Percentiles rank a stretch among this genome's conserved stretches.
phyloP scores from a whole-genome alignment of 2,113 vertebrate genomes.

The Amphilophus citrinellus region DNA sequence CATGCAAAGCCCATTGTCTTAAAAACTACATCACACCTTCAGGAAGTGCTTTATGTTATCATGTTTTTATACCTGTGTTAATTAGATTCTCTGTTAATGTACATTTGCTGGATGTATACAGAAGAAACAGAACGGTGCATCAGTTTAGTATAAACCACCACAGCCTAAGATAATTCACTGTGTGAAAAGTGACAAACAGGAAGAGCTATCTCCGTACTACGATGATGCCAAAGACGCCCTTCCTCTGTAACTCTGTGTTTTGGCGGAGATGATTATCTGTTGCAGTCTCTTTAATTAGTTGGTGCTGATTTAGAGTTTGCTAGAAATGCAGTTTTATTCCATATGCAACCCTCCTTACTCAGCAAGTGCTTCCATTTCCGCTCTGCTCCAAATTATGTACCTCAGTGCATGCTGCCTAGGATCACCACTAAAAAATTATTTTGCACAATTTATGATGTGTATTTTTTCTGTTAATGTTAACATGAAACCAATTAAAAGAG shows the following conservation, averaged over 20 bases:
- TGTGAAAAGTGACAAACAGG: neutral
- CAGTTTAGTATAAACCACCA: neutral
- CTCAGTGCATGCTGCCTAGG: neutral
- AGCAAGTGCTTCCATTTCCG: neutral
- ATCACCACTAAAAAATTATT: rapidly evolving
- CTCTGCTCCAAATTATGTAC: neutral
- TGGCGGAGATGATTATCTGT: slow-evolving; percentile 10
- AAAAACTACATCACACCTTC: neutral
- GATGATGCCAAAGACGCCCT: neutral
- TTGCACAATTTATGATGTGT: neutral
- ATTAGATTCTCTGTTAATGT: neutral
- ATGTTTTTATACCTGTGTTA: neutral
- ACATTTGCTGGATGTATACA: neutral
- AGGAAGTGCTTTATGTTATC: neutral
- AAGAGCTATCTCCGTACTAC: neutral
- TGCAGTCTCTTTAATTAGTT: slow-evolving; percentile 12
- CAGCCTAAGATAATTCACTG: neutral
- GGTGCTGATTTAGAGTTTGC: neutral
- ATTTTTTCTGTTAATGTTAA: neutral
- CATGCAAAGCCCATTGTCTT: neutral
- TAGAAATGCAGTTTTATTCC: neutral
- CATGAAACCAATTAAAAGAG: neutral
- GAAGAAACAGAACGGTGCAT: neutral
- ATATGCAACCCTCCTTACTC: neutral
- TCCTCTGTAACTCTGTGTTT: neutral